Evolutionary conservation across 1,140 invertebrate genomes (phyloP), one percentile per base, ranked within the genome.

Genomic region (Dendrolimus punctatus): DNA sequence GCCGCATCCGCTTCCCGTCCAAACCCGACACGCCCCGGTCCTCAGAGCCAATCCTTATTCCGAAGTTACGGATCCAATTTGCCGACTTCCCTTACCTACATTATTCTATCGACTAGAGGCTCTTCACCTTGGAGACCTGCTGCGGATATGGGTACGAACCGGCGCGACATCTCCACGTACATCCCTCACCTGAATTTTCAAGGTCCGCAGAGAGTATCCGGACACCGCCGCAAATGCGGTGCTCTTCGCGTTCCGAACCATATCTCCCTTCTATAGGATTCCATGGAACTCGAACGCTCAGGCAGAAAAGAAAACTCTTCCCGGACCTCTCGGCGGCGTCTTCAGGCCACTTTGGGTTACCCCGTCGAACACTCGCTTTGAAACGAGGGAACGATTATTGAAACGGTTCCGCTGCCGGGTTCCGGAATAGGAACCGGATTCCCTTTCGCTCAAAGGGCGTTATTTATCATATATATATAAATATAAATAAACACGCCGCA

Each of bases 101-200:
- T 94, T 94, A 90, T 89, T 93, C 92, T 92, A 94, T 93, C 91
- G 90, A 94, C 92, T 92, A 95, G 93, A 95, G 94, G 92, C 92
- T 95, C 88, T 92, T 93, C 89, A 94, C 93, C 93, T 94, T 92
- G 93, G 93, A 95, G 92, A 95, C 93, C 92, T 93, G 92, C 90
- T 94, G 92, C 92, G 91, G 92, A 91, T 93, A 93, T 93, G 88
- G 90, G 91, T 93, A 94, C 91, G 91, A 91, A 75, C 88, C 85
- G 87, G 88, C 87, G 87, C 88, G 89, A 90, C 80, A 78, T 78
- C 88, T 92, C 87, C 90, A 84, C 91, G 89, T 90, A 84, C 62
- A 71, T 87, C 90, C 90, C 90, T 92, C 90, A 89, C 90, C 90
- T 88, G 90, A 89, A 92, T 93, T 93, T 93, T 93, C 91, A 93